phyloP scores from a whole-genome alignment of 1,140 invertebrate genomes.

The Drosophila orena region DNA sequence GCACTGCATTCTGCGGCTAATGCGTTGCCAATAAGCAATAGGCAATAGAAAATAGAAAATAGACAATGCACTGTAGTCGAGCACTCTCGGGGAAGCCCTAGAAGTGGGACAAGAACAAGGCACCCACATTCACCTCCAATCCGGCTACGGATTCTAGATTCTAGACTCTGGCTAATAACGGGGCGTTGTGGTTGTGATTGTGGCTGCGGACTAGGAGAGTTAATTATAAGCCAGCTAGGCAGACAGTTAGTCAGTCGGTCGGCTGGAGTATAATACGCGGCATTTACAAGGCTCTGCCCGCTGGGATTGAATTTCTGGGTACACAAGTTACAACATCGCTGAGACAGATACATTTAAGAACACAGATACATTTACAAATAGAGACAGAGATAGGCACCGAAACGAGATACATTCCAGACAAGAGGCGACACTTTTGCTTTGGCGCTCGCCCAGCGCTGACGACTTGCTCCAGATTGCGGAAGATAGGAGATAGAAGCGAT shows the following conservation, averaged over 20 bases:
- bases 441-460: conserved; percentile 56
- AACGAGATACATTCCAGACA: conserved; percentile 51
- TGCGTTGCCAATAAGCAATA: conserved; percentile 69
- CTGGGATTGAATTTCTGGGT: conserved; percentile 67
- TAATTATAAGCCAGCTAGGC: conserved; percentile 73
- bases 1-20: conserved; percentile 65
- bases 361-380: background rate
- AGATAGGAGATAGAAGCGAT: conserved; percentile 30
- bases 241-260: conserved; percentile 42
- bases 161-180: conserved; percentile 61
- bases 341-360: background rate
- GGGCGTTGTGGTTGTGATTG: conserved; percentile 66
- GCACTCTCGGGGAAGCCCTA: conserved; percentile 53
- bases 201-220: conserved; percentile 59
- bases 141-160: conserved; percentile 25
- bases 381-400: conserved; percentile 13
- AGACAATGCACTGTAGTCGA: conserved; percentile 6
- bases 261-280: conserved; percentile 55
- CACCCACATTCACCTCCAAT: conserved; percentile 54
- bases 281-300: conserved; percentile 60
- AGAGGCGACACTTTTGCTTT: conserved; percentile 62
- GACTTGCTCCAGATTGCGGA: conserved; percentile 51
- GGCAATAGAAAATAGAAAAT: conserved; percentile 2
- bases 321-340: conserved; percentile 47
- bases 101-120: conserved; percentile 65